A percentile compares a stretch with the other conserved stretches of the same genome.
These are phyloP conservation scores for Apamea crenata DNA, from an alignment of 2,888 invertebrate species.

Conservation along the genomic window DNA sequence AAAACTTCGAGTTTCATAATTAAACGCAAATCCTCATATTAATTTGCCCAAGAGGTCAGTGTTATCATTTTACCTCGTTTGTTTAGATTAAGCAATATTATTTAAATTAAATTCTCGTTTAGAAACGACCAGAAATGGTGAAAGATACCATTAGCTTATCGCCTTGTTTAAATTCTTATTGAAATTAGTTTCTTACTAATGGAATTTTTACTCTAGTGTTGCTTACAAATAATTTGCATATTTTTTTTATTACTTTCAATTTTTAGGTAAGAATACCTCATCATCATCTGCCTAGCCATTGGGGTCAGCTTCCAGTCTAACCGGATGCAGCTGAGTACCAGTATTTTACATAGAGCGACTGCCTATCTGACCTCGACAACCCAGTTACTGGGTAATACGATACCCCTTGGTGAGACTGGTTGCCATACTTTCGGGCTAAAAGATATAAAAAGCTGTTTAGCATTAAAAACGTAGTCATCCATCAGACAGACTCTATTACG, in stretches of 20 bases:
- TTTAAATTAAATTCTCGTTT: slow-evolving; percentile 51
- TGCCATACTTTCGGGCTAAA: not conserved
- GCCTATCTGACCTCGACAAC: too few relatives aligned
- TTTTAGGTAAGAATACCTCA: not conserved
- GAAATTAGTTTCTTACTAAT: slow-evolving; percentile 29
- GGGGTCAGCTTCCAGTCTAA: too few relatives aligned
- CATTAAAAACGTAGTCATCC: too few relatives aligned
- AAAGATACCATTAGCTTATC: slow-evolving; percentile 43
- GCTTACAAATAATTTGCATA: slow-evolving; percentile 20
- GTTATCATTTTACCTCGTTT: slow-evolving; percentile 38
- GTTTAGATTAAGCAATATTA: slow-evolving; percentile 45
- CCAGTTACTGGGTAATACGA: too few relatives aligned
- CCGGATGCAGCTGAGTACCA: too few relatives aligned
- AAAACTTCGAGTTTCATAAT: slow-evolving; percentile 43
- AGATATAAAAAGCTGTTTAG: too few relatives aligned
- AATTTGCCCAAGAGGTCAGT: slow-evolving; percentile 47
- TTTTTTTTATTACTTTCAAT: not conserved
- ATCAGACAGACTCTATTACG: too few relatives aligned
- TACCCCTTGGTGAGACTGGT: not conserved
- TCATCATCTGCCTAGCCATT: too few relatives aligned
- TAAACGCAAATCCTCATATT: slow-evolving; percentile 30
- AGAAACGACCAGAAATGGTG: slow-evolving; percentile 29
- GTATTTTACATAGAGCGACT: too few relatives aligned
- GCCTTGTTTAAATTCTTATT: slow-evolving; percentile 21
- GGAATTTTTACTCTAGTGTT: slow-evolving; percentile 2